Conservation (phyloP, 2,113 vertebrate species). For the Anhinga rufa region DNA sequence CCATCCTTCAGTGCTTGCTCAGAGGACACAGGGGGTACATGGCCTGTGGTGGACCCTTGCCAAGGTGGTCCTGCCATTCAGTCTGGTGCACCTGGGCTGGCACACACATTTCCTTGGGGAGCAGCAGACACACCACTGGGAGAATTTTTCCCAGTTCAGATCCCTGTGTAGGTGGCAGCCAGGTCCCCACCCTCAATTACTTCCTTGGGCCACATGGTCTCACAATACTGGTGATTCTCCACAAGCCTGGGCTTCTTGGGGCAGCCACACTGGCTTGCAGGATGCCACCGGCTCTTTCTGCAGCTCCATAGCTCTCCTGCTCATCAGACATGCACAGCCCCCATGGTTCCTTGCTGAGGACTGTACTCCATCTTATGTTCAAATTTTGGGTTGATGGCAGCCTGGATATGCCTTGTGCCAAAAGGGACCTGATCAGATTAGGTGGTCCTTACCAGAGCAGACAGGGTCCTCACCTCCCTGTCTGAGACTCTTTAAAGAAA, state of each 20-base stretch:
- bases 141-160: not conserved
- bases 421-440: slow-evolving; percentile 27
- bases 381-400: not conserved
- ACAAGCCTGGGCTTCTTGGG: not conserved
- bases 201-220: fast-evolving
- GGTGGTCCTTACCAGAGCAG: slow-evolving; percentile 46
- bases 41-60: not conserved
- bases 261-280: not conserved
- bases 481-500: slow-evolving; percentile 32
- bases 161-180: not conserved
- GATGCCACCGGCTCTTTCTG: not conserved
- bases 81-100: not conserved
- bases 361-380: not conserved
- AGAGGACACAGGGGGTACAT: not conserved
- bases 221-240: not conserved
- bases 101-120: not conserved
- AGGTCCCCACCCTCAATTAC: not conserved
- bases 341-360: not conserved
- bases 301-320: not conserved
- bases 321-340: not conserved
- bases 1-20: not conserved
- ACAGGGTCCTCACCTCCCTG: slow-evolving; percentile 43
- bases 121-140: not conserved
- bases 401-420: not conserved
- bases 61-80: not conserved